Base-by-base conservation (phyloP, 2,113 vertebrate species). In the Rousettus leschenaultii region DNA sequence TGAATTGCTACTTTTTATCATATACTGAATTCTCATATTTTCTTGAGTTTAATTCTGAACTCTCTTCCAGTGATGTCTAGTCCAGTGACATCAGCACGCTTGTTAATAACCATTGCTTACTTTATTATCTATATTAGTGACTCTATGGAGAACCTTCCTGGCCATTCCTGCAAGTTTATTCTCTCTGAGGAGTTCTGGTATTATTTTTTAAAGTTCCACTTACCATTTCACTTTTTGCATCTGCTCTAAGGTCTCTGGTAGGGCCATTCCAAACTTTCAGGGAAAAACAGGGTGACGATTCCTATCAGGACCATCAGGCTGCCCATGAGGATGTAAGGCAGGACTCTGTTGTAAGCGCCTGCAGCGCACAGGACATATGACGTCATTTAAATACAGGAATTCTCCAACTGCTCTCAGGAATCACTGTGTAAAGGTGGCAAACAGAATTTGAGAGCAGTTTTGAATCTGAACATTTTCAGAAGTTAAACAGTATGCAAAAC, bases 281-380 rank as follows among this genome's bases (percentile, higher is more conserved):
- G 99, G 33, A 99, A 98, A 71, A 99, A 97, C 18, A 99, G 98
- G 59, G 98, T 98, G 0, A 99, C 66, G 53, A 99, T 78, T 24
- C 99, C 99, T 0, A 99, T 99, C 79, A 98, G 94, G 93, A 99
- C 89, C 0, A 99, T 99, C 38, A 99, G 96, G 92, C 98, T 98
- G 19, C 99, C 99, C 99, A 99, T 99, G 80, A 99, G 11, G 61
- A 99, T 98, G 14, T 99, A 99, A 0, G 99, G 99, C 0, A 99
- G 98, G 66, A 97, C 92, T 86, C 94, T 98, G 92, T 98, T 97
- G 21, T 99, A 99, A 91, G 98, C 98, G 92, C 99, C 99, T 99
- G 63, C 38, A 95, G 94, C 96, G 78, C 45, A 97, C 0, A 28
- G 14, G 70, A 93, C 3, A 33, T 0, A 63, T 55, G 73, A 28